Evolutionary conservation across 2,888 invertebrate species (phyloP).

Genomic region (Eueremaeus valkanovi): DNA sequence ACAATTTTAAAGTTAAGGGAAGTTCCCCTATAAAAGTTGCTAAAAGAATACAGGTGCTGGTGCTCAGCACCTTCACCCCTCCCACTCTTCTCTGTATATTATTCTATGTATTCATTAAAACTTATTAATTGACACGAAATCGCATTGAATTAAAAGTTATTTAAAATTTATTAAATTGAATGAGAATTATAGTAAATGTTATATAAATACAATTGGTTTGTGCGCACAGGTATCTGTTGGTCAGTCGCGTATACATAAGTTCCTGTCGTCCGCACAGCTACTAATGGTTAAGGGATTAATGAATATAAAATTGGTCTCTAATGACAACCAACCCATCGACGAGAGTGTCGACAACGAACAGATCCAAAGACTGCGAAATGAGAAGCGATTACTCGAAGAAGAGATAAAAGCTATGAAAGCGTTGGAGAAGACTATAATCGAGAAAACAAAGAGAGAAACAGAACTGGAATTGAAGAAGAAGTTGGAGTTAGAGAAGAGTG

Average conservation of each 20-base stretch:
- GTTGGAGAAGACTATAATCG: not conserved
- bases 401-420: not conserved
- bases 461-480: slow-evolving; percentile 17
- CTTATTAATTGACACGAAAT: no score
- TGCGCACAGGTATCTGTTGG: slow-evolving; percentile 9
- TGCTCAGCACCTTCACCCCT: no score
- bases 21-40: no score
- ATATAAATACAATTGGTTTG: not conserved
- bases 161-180: not conserved
- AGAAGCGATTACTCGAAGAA: not conserved
- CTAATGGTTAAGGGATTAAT: slow-evolving; percentile 24
- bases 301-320: slow-evolving; percentile 31
- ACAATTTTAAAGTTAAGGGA: no score
- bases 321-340: slow-evolving; percentile 21
- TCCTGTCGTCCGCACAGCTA: not conserved
- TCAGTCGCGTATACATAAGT: slow-evolving; percentile 7
- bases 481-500: slow-evolving; percentile 16
- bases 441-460: not conserved
- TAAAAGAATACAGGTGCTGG: no score
- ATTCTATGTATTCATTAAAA: no score
- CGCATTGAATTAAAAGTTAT: no score
- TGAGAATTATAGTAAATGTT: not conserved
- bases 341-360: not conserved
- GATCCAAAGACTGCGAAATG: not conserved
- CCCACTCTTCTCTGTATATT: no score